Percentiles rank a stretch among this genome's conserved stretches.
Conservation (phyloP, 2,797 vertebrate genomes). For the Sebastes itinus region DNA sequence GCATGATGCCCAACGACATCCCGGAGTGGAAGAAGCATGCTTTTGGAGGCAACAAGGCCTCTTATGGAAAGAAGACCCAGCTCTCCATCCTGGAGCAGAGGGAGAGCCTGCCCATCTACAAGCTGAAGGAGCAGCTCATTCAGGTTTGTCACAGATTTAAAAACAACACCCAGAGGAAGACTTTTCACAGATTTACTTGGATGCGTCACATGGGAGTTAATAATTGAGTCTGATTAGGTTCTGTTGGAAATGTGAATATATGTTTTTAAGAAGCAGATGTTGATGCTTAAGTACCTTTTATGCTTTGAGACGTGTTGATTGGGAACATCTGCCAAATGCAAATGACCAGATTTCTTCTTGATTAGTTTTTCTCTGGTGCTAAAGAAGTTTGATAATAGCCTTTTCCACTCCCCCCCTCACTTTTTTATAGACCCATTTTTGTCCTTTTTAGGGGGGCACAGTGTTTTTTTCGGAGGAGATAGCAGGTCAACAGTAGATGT, state of each 20-base stretch:
- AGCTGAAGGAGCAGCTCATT: slow-evolving; percentile 97
- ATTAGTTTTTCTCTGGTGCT: neutral
- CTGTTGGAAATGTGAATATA: slow-evolving; percentile 10
- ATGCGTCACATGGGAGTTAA: neutral
- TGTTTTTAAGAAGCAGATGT: slow-evolving; percentile 16
- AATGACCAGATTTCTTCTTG: neutral
- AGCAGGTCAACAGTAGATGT: no score
- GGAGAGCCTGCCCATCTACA: slow-evolving; percentile 97
- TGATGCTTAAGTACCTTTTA: neutral
- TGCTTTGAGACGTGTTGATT: neutral
- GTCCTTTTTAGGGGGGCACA: rapidly evolving
- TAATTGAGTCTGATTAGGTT: slow-evolving; percentile 1
- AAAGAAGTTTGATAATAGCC: neutral
- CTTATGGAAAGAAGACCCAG: slow-evolving; percentile 97
- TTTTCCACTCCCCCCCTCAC: no score
- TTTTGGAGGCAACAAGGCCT: slow-evolving; percentile 98
- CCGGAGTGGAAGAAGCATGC: slow-evolving; percentile 99
- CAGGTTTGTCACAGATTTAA: slow-evolving; percentile 79
- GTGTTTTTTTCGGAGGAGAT: rapidly evolving
- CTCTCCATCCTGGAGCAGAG: slow-evolving; percentile 97
- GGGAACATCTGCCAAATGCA: slow-evolving; percentile 11
- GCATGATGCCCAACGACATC: slow-evolving; percentile 99
- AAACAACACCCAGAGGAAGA: neutral
- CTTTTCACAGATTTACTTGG: neutral
- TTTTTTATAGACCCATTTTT: neutral